A percentile compares a stretch with the other conserved stretches of the same genome.
phyloP scores from a whole-genome alignment of 1,140 invertebrate species.

The Araneus ventricosus region DNA sequence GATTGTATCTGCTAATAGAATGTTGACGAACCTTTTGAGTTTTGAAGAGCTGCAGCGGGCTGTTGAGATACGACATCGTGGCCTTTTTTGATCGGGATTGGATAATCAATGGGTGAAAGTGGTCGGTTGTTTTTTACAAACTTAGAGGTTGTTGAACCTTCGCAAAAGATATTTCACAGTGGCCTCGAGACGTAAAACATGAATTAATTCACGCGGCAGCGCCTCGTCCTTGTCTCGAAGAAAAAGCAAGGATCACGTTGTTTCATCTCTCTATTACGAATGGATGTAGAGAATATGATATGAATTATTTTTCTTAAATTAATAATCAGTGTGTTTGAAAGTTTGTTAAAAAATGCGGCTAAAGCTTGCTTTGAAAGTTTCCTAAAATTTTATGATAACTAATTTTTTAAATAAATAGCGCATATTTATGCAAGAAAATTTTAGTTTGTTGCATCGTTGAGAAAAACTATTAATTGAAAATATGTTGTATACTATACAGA shows the following conservation, averaged over 20 bases:
- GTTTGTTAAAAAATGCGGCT: too few species aligned
- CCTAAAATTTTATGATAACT: too few species aligned
- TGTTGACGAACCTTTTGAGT: constrained; percentile 30
- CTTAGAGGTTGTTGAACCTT: background rate
- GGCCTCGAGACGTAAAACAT: constrained; percentile 2
- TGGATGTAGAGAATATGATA: too few species aligned
- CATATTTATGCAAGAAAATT: too few species aligned
- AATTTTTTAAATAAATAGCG: too few species aligned
- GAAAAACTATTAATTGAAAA: too few species aligned
- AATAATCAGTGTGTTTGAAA: too few species aligned
- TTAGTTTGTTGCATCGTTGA: too few species aligned
- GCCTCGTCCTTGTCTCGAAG: background rate
- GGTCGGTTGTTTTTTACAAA: constrained; percentile 43
- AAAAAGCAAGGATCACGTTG: background rate
- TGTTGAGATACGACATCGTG: constrained; percentile 11
- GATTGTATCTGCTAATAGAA: constrained; percentile 26
- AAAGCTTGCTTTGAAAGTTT: too few species aligned
- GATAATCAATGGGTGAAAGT: constrained; percentile 58
- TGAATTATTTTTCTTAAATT: too few species aligned
- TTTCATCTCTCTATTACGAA: background rate
- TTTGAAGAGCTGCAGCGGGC: constrained; percentile 15
- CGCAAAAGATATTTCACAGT: background rate
- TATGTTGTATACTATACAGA: too few species aligned
- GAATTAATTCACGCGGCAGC: background rate
- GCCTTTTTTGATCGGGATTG: constrained; percentile 25